Base-by-base conservation (phyloP, 1,140 invertebrate species). In the Brachystomella parvula region DNA sequence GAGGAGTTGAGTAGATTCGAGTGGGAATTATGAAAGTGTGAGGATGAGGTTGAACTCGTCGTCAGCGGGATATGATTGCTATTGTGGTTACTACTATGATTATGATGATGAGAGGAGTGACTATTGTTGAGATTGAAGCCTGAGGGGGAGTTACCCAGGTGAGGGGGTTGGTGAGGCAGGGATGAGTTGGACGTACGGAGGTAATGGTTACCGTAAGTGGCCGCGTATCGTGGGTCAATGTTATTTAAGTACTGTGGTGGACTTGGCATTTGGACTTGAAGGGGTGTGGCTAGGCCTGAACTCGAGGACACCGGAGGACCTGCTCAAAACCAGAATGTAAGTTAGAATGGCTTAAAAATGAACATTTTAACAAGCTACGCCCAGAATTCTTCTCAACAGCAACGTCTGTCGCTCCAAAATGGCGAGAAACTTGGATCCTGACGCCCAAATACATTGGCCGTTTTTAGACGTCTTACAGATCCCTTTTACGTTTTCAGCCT, bases 191-290 rank as follows among this genome's bases (percentile, higher is more conserved):
- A 79, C 53, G 81, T 84, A 75, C 89, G 82, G 66, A 93, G 80
- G 77, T 92, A 92, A 0, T 90, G 90, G 79, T 92, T 92, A 59
- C 90, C 90, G 75, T 93, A 94, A 3, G 88, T 87, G 28, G 90
- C 91, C 26, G 88, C 89, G 75, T 89, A 94, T 65, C 89, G 81
- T 12, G 90, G 89, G 75, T 94, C 90, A 60, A 91, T 88, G 56
- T 81, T 86, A 75, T 76, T 83, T 75, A 76, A 82, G 76, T 76
- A 82, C 76, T 81, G 81, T 58, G 79, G 81, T 68, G 81, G 80
- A 69, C 82, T 81, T 63, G 82, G 80, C 67, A 32, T 62, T 26
- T 56, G 53, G n/a, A n/a, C n/a, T n/a, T 53, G 49, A 32, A 44
- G 30, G 3, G 26, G 35, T 26, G 60, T 62, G 21, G 33, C 19